Conservation (phyloP, 2,888 invertebrate species). For the Arge pagana region DNA sequence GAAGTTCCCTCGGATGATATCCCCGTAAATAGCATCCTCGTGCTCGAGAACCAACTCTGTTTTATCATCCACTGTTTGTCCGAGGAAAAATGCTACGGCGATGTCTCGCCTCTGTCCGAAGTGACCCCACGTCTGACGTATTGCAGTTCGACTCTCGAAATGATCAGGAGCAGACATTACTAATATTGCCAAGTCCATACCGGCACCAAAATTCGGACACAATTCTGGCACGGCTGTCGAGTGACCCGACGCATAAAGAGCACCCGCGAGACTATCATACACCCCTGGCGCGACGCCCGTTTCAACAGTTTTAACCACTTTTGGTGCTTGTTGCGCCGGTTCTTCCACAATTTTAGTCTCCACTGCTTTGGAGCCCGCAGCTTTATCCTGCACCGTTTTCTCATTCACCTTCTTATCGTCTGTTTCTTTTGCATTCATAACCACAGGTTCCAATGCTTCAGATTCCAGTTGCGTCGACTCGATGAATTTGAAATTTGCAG, state of each 20-base stretch:
- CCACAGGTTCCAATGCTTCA: too few species aligned
- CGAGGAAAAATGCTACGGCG: slow-evolving; percentile 71
- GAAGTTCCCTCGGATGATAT: slow-evolving; percentile 79
- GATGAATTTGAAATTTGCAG: too few species aligned
- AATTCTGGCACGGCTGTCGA: slow-evolving; percentile 43
- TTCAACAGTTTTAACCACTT: too few species aligned
- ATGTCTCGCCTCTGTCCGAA: slow-evolving; percentile 68
- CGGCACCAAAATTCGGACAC: slow-evolving; percentile 53
- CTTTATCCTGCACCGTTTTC: too few species aligned
- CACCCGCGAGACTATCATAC: slow-evolving; percentile 55
- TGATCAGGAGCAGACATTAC: slow-evolving; percentile 74
- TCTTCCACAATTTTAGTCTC: too few species aligned
- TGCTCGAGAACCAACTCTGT: slow-evolving; percentile 50
- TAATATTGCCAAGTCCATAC: slow-evolving; percentile 61
- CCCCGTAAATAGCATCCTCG: slow-evolving; percentile 66
- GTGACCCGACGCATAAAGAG: slow-evolving; percentile 50
- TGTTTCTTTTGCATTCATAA: too few species aligned
- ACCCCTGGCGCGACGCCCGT: slow-evolving; percentile 44
- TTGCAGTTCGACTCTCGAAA: slow-evolving; percentile 66
- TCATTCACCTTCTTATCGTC: too few species aligned
- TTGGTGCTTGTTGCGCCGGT: too few species aligned
- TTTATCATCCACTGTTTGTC: slow-evolving; percentile 58
- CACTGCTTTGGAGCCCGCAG: too few species aligned
- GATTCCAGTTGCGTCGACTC: too few species aligned
- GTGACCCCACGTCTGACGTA: slow-evolving; percentile 77